Evolutionary conservation across 2,888 invertebrate genomes (phyloP).

Genomic region (Lasioglossum malachurum): DNA sequence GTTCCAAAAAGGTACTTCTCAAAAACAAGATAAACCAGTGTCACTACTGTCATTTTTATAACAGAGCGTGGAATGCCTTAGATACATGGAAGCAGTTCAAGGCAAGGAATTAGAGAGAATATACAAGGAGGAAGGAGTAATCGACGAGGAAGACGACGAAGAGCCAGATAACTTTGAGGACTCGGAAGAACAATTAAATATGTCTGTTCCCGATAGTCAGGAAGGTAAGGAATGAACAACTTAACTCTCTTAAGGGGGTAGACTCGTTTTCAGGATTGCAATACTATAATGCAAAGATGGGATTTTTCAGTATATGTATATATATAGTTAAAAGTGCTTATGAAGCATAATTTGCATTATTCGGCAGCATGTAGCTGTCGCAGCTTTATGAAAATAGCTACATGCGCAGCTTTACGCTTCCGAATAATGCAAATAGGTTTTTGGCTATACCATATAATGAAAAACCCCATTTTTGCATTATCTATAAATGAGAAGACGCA

Average conservation of each 20-base stretch:
- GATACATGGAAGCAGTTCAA: slow-evolving; percentile 85
- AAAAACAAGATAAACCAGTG: not conserved
- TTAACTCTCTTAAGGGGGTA: not conserved
- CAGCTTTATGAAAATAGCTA: too few species aligned
- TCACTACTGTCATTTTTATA: slow-evolving; percentile 33
- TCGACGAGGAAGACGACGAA: slow-evolving; percentile 86
- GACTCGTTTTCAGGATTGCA: too few species aligned
- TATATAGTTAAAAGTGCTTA: too few species aligned
- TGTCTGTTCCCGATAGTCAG: slow-evolving; percentile 75
- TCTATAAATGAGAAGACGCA: too few species aligned
- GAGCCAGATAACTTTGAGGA: slow-evolving; percentile 57
- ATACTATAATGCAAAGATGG: too few species aligned
- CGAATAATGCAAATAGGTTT: too few species aligned
- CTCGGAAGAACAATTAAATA: slow-evolving; percentile 76
- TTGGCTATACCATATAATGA: too few species aligned
- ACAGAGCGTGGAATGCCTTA: slow-evolving; percentile 56
- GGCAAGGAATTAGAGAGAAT: slow-evolving; percentile 91
- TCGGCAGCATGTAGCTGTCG: too few species aligned
- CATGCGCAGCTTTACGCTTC: too few species aligned
- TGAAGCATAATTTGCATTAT: too few species aligned
- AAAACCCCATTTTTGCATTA: too few species aligned
- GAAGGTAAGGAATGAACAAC: slow-evolving; percentile 70
- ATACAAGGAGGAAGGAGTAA: slow-evolving; percentile 90
- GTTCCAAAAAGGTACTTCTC: slow-evolving; percentile 87
- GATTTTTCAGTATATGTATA: too few species aligned